phyloP scores from a whole-genome alignment of 2,888 invertebrate genomes.

The Amiota mariae region DNA sequence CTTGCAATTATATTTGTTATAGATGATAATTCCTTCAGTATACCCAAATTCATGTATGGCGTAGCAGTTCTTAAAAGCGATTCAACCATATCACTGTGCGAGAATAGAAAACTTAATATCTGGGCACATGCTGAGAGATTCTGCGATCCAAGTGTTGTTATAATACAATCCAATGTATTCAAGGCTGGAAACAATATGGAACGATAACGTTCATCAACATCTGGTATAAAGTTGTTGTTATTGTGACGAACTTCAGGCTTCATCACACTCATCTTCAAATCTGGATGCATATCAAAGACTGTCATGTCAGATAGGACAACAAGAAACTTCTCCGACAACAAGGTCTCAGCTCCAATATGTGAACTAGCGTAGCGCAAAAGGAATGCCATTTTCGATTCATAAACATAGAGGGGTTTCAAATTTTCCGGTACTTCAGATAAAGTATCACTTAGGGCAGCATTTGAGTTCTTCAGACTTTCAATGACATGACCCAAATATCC shows the following conservation, averaged over 20 bases:
- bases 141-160: conserved; percentile 87
- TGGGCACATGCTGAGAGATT: conserved; percentile 88
- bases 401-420: conserved; percentile 86
- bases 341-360: conserved; percentile 79
- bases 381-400: conserved; percentile 90
- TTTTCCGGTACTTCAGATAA: conserved; percentile 80
- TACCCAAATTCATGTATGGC: conserved; percentile 79
- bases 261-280: conserved; percentile 73
- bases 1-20: conserved; percentile 84
- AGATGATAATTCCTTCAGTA: conserved; percentile 83
- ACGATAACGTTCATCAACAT: conserved; percentile 82
- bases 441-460: conserved; percentile 79
- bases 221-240: conserved; percentile 75
- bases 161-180: conserved; percentile 85
- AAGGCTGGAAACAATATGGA: conserved; percentile 88
- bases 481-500: conserved; percentile 88
- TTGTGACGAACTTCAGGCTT: conserved; percentile 27
- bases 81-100: conserved; percentile 87
- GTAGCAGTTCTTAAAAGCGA: conserved; percentile 82
- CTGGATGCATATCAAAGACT: conserved; percentile 84
- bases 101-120: conserved; percentile 85
- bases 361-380: conserved; percentile 82
- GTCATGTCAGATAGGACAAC: conserved; percentile 80
- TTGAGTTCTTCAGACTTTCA: conserved; percentile 84
- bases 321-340: conserved; percentile 78